phyloP scores from a whole-genome alignment of 2,888 invertebrate species.

The Drosophila birchii region DNA sequence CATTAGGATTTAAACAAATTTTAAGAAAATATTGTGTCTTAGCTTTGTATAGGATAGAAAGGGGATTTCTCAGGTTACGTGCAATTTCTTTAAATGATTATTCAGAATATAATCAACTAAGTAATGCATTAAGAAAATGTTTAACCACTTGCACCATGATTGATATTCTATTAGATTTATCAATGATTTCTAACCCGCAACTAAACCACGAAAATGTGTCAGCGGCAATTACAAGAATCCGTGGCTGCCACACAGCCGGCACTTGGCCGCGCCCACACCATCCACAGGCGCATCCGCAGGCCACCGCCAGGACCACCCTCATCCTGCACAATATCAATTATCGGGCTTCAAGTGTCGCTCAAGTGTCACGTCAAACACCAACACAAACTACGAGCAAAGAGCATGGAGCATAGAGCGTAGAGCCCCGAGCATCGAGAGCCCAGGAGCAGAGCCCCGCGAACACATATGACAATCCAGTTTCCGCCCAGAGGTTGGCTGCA shows the following conservation, averaged over 20 bases:
- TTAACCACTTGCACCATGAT: slow-evolving; percentile 2
- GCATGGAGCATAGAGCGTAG: slow-evolving; percentile 32
- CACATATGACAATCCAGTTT: slow-evolving; percentile 50
- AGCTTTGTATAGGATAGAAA: no score
- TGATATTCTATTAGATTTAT: slow-evolving; percentile 21
- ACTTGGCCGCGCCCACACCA: slow-evolving; percentile 33
- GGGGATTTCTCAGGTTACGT: no score
- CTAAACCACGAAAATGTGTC: slow-evolving; percentile 59
- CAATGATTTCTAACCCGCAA: slow-evolving; percentile 10
- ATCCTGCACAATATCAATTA: slow-evolving; percentile 68
- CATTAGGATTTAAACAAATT: no score
- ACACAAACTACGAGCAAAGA: slow-evolving; percentile 48
- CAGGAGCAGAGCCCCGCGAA: slow-evolving; percentile 21
- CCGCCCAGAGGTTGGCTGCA: slow-evolving; percentile 38
- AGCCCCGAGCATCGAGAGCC: slow-evolving; percentile 9
- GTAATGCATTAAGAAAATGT: background rate
- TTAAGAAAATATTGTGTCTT: no score
- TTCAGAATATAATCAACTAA: background rate
- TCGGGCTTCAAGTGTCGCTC: slow-evolving; percentile 77
- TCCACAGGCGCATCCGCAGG: slow-evolving; percentile 7
- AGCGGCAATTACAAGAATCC: slow-evolving; percentile 64
- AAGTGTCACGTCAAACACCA: slow-evolving; percentile 77
- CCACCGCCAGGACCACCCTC: slow-evolving; percentile 9
- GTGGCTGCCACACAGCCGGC: slow-evolving; percentile 13
- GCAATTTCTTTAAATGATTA: background rate